Evolutionary conservation across 2,888 invertebrate species (phyloP).

Genomic region (Pyrrhia umbra): DNA sequence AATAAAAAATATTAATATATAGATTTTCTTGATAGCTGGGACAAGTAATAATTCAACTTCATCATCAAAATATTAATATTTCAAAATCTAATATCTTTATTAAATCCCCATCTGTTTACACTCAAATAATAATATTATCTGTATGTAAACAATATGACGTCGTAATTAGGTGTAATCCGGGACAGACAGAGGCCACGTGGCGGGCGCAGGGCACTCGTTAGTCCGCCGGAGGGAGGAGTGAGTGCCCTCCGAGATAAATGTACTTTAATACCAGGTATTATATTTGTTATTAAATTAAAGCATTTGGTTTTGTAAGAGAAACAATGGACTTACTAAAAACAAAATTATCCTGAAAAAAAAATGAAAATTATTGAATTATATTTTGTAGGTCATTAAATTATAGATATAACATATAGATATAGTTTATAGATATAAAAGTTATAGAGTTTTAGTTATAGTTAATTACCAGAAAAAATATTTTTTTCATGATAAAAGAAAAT

Average conservation of each 20-base stretch:
- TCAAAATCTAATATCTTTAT: conserved; percentile 36
- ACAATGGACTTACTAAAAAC: too few species aligned
- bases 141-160: conserved; percentile 57
- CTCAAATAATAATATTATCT: conserved; percentile 46
- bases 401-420: too few species aligned
- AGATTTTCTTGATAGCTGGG: too few species aligned
- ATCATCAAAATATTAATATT: background rate
- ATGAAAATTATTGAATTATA: too few species aligned
- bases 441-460: too few species aligned
- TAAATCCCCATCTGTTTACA: conserved; percentile 33
- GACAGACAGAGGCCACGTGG: conserved; percentile 64
- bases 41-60: too few species aligned
- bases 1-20: too few species aligned
- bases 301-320: background rate
- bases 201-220: conserved; percentile 65
- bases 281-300: conserved; percentile 38
- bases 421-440: too few species aligned
- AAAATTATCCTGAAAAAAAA: too few species aligned
- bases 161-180: conserved; percentile 65
- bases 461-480: background rate
- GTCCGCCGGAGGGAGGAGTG: conserved; percentile 30
- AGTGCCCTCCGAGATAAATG: conserved; percentile 32
- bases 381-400: too few species aligned
- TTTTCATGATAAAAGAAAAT: too few species aligned
- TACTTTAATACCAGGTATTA: conserved; percentile 41